Evolutionary conservation across 2,113 vertebrate species (phyloP), one percentile per base, ranked within the genome.

Genomic region (Elachura formosa): DNA sequence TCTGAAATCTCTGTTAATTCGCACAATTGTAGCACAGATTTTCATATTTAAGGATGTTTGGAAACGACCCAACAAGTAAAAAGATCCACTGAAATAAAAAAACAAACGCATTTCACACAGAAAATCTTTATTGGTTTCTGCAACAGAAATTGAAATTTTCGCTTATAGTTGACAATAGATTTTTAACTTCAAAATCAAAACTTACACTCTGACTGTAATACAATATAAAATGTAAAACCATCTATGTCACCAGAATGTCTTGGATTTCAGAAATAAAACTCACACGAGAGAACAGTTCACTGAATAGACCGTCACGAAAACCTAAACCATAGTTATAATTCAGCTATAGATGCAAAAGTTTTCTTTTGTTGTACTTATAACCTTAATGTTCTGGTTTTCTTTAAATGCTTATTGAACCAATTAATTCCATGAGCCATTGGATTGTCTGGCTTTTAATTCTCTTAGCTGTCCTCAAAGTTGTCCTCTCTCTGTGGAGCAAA

Each of bases 61-160:
- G 5, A 61, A 68, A 72, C 20, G 29, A 19, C 17, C 3, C 10
- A 21, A 8, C 4, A 18, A 28, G 19, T 8, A 61, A 29, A 54
- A 52, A 23, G 3, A 19, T 23, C 28, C 22, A 28, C 6, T 5
- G 15, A 51, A 19, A 16, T 0, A 28, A 75, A 19, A 1, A 31
- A 66, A 74, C 1, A 43, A 62, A 19, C 6, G 17, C 33, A 38
- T 9, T n/a, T 26, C 4, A n/a, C 3, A 5, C 15, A 51, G 1
- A 31, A 22, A n/a, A 3, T 1, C 1, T 0, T 4, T n/a, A 23
- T 0, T 1, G 7, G 6, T 58, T 82, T 75, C 33, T 62, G 29
- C 22, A 40, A 64, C 4, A 61, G 4, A 84, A 74, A 54, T 40
- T 23, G n/a, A 85, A 54, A 46, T 54, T 26, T 23, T 46, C 9